Evolutionary conservation across 2,888 invertebrate genomes (phyloP).

Genomic region (Salpingus planirostris): DNA sequence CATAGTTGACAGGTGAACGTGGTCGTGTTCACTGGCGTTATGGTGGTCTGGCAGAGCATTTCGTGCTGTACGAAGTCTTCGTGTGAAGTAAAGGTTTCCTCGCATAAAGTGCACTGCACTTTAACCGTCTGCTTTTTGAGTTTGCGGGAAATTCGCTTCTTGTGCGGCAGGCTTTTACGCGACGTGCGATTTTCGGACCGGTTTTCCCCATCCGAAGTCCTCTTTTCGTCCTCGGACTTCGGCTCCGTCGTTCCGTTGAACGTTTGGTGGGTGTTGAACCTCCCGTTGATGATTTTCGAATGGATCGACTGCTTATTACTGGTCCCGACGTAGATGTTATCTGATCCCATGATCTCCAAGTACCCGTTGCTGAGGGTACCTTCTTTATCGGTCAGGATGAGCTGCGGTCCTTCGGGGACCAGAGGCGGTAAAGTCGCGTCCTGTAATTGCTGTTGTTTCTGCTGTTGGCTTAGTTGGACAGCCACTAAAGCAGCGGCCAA

Average conservation of each 20-base stretch:
- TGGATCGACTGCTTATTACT: conserved; percentile 17
- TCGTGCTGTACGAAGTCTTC: conserved; percentile 45
- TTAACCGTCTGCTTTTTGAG: conserved; percentile 47
- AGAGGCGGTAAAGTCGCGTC: conserved; percentile 27
- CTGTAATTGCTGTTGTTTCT: conserved; percentile 47
- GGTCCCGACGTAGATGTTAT: conserved; percentile 32
- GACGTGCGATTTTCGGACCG: conserved; percentile 32
- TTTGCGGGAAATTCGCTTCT: conserved; percentile 75
- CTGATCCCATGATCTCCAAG: conserved; percentile 36
- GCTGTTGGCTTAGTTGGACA: conserved; percentile 52
- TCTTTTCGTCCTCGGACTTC: conserved; percentile 30
- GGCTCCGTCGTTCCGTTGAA: conserved; percentile 1
- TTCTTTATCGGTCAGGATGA: conserved; percentile 32
- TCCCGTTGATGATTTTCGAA: conserved; percentile 14
- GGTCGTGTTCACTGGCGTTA: conserved; percentile 40
- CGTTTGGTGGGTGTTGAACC: conserved; percentile 2
- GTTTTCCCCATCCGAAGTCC: conserved; percentile 33
- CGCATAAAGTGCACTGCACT: conserved; percentile 43
- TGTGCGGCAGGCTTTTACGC: conserved; percentile 72
- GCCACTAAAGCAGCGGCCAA: conserved; percentile 54
- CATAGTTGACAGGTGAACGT: conserved; percentile 70
- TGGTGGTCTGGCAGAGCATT: conserved; percentile 39
- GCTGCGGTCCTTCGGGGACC: conserved; percentile 29
- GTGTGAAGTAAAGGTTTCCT: conserved; percentile 39
- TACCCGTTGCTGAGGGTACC: conserved; percentile 22